Conservation (phyloP, 2,113 vertebrate species). For the Zosterops pallidus region DNA sequence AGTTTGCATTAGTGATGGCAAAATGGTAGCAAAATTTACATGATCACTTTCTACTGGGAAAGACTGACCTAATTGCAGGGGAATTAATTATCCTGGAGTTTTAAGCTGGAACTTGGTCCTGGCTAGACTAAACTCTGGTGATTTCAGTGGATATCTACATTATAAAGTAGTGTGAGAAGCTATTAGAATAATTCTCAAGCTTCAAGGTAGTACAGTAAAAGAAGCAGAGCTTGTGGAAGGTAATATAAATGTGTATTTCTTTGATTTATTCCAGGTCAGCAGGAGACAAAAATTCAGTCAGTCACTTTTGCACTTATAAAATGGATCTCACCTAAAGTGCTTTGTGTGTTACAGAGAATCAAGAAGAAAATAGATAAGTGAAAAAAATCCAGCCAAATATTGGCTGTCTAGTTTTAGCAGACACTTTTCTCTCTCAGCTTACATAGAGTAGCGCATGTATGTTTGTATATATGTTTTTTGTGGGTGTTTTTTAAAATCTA, state of each 20-base stretch:
- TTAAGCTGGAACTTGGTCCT: not conserved
- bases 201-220: not conserved
- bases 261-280: constrained; percentile 33
- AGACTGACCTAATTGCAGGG: not conserved
- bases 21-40: not conserved
- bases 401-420: not conserved
- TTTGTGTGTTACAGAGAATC: not conserved
- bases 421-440: not conserved
- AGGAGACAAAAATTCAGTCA: not conserved
- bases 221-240: not conserved
- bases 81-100: not conserved
- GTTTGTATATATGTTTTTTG: not conserved
- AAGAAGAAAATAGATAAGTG: not conserved
- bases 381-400: not conserved
- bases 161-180: not conserved
- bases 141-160: not conserved
- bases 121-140: not conserved
- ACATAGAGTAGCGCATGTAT: not conserved
- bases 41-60: not conserved
- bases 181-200: not conserved
- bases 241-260: not conserved
- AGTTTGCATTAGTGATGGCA: not conserved
- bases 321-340: not conserved
- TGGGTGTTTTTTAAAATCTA: not conserved
- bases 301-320: not conserved